phyloP scores from a whole-genome alignment of 2,888 invertebrate species.

The Diadegma fenestrale region DNA sequence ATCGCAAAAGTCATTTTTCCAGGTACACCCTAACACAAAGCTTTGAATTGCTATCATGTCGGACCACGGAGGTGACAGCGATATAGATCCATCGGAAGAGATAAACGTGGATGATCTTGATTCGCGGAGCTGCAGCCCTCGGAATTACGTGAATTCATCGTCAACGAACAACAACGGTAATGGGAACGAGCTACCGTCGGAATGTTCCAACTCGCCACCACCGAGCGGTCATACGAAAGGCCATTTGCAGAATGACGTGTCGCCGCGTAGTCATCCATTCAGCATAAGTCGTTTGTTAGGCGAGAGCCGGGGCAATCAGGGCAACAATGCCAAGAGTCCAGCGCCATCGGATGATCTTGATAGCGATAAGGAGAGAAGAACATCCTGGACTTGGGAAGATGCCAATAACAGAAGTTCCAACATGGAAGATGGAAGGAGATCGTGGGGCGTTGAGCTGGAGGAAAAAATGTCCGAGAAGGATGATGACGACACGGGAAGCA shows the following conservation, averaged over 20 bases:
- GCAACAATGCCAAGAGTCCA: constrained; percentile 77
- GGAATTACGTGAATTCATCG: constrained; percentile 73
- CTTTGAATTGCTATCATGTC: constrained; percentile 74
- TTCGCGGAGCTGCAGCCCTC: constrained; percentile 80
- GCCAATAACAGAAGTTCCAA: constrained; percentile 75
- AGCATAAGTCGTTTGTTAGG: constrained; percentile 83
- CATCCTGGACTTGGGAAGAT: constrained; percentile 80
- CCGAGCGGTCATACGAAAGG: constrained; percentile 77
- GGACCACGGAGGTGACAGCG: constrained; percentile 81
- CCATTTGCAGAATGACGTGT: constrained; percentile 77
- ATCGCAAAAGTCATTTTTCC: neutral
- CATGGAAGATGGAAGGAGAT: constrained; percentile 80
- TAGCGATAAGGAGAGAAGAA: constrained; percentile 80
- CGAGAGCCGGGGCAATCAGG: constrained; percentile 75
- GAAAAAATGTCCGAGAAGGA: constrained; percentile 82
- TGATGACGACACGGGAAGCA: constrained; percentile 82
- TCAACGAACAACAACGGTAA: constrained; percentile 62
- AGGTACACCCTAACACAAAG: constrained; percentile 15
- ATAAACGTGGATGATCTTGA: constrained; percentile 83
- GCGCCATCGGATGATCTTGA: constrained; percentile 79
- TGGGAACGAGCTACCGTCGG: constrained; percentile 74
- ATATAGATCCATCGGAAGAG: constrained; percentile 82
- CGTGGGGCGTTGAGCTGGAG: constrained; percentile 81
- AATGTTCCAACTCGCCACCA: constrained; percentile 79
- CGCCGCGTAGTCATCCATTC: constrained; percentile 82